Evolutionary conservation across 2,797 vertebrate genomes (phyloP).

Genomic region (Rhadinocentrus ornatus): DNA sequence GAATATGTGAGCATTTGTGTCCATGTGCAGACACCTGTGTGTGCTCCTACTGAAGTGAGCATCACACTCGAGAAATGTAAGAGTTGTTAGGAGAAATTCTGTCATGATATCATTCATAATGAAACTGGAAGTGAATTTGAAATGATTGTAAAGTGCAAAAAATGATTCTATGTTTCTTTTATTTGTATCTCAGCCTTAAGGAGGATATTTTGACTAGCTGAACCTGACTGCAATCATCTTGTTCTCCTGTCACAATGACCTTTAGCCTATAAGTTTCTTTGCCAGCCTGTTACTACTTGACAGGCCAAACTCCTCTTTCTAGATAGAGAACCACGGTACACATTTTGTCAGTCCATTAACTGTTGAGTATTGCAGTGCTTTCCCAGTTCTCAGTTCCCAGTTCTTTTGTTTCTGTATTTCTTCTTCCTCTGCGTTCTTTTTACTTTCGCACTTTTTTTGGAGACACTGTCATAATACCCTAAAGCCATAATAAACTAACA

Average conservation of each 20-base stretch:
- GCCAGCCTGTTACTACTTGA: constrained; percentile 46
- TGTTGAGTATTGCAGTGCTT: constrained; percentile 32
- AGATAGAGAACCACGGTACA: constrained; percentile 35
- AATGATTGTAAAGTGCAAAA: background rate
- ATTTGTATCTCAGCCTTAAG: background rate
- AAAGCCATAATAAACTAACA: background rate
- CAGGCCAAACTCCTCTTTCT: constrained; percentile 56
- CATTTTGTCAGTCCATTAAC: constrained; percentile 51
- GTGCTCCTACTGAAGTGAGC: background rate
- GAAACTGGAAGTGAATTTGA: background rate
- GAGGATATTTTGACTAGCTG: constrained; percentile 4
- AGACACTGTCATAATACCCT: constrained; percentile 5
- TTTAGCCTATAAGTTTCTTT: constrained; percentile 60
- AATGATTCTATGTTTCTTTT: background rate
- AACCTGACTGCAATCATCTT: constrained; percentile 3
- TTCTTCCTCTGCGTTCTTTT: background rate
- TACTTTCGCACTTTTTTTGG: constrained; percentile 10
- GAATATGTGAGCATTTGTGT: background rate
- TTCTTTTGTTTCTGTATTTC: constrained; percentile 20
- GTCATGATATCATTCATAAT: too few relatives aligned
- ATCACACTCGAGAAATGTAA: background rate
- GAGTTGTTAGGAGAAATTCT: background rate
- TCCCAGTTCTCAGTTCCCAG: constrained; percentile 9
- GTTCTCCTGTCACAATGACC: constrained; percentile 41
- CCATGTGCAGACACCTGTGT: background rate